These are phyloP conservation scores for Oikopleura dioica DNA, from an alignment of 23 tunicate species.

Conservation along the genomic window DNA sequence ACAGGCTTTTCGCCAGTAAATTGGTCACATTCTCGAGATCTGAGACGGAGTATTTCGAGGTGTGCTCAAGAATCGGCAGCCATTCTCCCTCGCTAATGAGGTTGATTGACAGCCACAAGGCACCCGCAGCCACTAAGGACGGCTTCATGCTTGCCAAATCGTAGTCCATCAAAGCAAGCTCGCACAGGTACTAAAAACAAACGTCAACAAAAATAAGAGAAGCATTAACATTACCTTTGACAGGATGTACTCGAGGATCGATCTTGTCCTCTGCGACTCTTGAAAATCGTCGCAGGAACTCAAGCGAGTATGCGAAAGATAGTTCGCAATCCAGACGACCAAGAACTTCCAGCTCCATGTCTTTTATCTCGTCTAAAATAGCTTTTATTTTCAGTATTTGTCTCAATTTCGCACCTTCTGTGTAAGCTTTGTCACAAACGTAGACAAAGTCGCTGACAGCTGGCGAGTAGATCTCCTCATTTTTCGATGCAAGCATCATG, in stretches of 20 bases:
- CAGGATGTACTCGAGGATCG: too few species aligned
- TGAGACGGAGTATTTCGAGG: too few species aligned
- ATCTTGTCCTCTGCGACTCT: conserved; percentile 89
- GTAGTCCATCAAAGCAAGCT: conserved; percentile 49
- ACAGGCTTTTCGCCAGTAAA: too few species aligned
- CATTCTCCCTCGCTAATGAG: conserved; percentile 39
- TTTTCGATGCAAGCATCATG: conserved; percentile 59
- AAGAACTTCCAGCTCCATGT: conserved; percentile 48
- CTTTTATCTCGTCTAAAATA: conserved; percentile 36
- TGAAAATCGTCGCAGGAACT: conserved; percentile 64
- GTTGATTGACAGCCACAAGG: conserved; percentile 55
- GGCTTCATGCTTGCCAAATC: conserved; percentile 69
- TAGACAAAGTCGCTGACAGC: conserved; percentile 73
- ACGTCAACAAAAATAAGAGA: too few species aligned
- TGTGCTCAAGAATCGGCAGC: too few species aligned
- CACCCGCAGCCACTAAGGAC: conserved; percentile 67
- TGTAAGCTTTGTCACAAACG: conserved; percentile 70
- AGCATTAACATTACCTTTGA: conserved; percentile 45
- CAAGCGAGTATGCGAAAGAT: conserved; percentile 47
- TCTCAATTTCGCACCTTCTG: too few species aligned
- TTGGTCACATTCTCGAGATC: too few species aligned
- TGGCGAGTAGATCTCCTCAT: conserved; percentile 93
- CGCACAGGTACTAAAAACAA: too few species aligned
- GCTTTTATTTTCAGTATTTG: too few species aligned
- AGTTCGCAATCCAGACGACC: conserved; percentile 38